phyloP scores from a whole-genome alignment of 2,888 invertebrate species.

The Pheosia gnoma region DNA sequence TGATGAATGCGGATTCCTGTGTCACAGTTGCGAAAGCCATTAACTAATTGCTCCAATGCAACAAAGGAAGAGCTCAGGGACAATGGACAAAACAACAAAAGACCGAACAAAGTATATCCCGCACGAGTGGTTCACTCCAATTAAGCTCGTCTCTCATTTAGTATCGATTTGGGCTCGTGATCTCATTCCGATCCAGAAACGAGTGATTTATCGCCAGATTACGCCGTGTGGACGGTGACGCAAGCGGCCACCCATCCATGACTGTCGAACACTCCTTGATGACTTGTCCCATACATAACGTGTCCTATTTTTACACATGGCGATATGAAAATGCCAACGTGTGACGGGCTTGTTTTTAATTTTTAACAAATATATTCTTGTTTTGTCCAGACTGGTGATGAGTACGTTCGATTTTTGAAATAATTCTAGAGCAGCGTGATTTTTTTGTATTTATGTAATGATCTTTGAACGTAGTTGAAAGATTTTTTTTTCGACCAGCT shows the following conservation, averaged over 20 bases:
- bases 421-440: no score
- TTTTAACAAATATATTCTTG: constrained; percentile 16
- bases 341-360: constrained; percentile 33
- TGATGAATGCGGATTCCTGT: constrained; percentile 7
- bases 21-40: constrained; percentile 31
- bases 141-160: constrained; percentile 64
- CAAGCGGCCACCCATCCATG: constrained; percentile 74
- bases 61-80: constrained; percentile 34
- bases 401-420: no score
- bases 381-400: no score
- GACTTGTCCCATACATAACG: constrained; percentile 57
- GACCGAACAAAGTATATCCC: constrained; percentile 39
- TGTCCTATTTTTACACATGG: constrained; percentile 73
- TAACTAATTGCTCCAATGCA: constrained; percentile 33
- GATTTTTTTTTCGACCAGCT: no score
- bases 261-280: constrained; percentile 77
- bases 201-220: constrained; percentile 74
- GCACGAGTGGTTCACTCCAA: constrained; percentile 49
- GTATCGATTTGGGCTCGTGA: constrained; percentile 69
- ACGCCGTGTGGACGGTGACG: constrained; percentile 73
- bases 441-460: no score
- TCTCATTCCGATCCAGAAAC: constrained; percentile 77
- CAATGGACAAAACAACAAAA: constrained; percentile 38
- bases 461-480: no score
- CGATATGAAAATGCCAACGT: constrained; percentile 52